phyloP scores from a whole-genome alignment of 1,140 invertebrate genomes.

The Drosophila sechellia region DNA sequence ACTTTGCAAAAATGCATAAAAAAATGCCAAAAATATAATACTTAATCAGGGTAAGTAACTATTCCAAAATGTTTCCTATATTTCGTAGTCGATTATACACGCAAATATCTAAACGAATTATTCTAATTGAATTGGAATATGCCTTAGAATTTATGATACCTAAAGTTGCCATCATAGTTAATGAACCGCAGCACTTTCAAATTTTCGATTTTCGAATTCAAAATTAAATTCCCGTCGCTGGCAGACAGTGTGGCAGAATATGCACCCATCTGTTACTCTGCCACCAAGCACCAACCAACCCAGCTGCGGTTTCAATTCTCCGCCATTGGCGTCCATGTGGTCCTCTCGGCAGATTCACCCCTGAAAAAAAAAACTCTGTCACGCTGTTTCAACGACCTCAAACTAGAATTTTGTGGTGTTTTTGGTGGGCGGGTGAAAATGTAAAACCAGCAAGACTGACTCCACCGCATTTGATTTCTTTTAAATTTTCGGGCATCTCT shows the following conservation, averaged over 20 bases:
- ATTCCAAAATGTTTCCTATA: too few relatives aligned
- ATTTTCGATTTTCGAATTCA: background rate
- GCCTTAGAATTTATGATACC: background rate
- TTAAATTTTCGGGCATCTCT: slow-evolving; percentile 23
- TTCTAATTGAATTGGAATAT: background rate
- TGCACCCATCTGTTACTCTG: slow-evolving; percentile 21
- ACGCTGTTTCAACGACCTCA: slow-evolving; percentile 40
- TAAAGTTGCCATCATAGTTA: background rate
- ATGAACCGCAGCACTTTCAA: slow-evolving; percentile 4
- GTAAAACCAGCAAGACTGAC: slow-evolving; percentile 11
- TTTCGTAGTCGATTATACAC: too few relatives aligned
- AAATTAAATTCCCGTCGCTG: slow-evolving; percentile 11
- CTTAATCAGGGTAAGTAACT: too few relatives aligned
- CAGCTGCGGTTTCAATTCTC: slow-evolving; percentile 12
- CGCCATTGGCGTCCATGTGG: slow-evolving; percentile 31
- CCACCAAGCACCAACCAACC: too few relatives aligned
- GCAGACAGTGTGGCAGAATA: slow-evolving; percentile 1
- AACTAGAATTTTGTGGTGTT: slow-evolving; percentile 13
- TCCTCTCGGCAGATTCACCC: background rate
- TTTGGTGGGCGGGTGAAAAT: background rate
- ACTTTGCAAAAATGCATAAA: background rate
- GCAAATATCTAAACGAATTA: too few relatives aligned
- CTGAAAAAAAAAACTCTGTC: slow-evolving; percentile 9
- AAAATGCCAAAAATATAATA: too few relatives aligned
- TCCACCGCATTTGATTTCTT: slow-evolving; percentile 39